Evolutionary conservation across 2,888 invertebrate genomes (phyloP).

Genomic region (Pseudanteris insignis): DNA sequence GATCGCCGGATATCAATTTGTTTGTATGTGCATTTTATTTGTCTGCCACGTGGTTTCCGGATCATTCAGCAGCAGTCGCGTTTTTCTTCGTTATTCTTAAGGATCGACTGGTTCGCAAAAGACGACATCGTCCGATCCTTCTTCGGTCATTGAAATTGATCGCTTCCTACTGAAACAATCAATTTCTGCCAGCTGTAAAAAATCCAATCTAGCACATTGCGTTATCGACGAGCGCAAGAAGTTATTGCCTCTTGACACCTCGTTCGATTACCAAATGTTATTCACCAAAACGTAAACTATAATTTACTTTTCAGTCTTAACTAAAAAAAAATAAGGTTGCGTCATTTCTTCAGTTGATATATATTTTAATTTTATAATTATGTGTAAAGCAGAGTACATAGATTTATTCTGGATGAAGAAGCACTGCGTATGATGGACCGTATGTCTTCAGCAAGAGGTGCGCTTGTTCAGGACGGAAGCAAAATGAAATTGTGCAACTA

Average conservation of each 20-base stretch:
- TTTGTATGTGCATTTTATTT: constrained; percentile 18
- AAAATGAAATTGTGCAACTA: constrained; percentile 43
- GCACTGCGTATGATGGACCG: constrained; percentile 37
- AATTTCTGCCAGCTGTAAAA: constrained; percentile 28
- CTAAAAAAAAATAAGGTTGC: constrained; percentile 1
- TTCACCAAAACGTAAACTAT: constrained; percentile 19
- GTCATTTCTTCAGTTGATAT: too few species aligned
- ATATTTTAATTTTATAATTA: too few species aligned
- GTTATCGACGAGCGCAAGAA: constrained; percentile 22
- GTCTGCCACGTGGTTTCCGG: neutral
- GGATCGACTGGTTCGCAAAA: constrained; percentile 15
- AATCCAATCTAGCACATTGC: constrained; percentile 8
- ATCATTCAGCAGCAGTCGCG: neutral
- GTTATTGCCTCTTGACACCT: constrained; percentile 29
- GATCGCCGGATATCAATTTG: constrained; percentile 34
- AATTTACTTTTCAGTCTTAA: constrained; percentile 6
- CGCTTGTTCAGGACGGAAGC: constrained; percentile 36
- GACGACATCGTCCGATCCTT: constrained; percentile 28
- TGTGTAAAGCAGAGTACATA: too few species aligned
- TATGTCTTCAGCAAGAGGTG: constrained; percentile 36
- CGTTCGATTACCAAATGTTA: constrained; percentile 24
- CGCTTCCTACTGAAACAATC: constrained; percentile 36
- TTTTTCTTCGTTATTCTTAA: constrained; percentile 37
- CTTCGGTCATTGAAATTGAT: constrained; percentile 36
- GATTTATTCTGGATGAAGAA: too few species aligned